Base-by-base conservation (phyloP, 2,888 invertebrate genomes). In the Scaptomyza cyrtandrae region DNA sequence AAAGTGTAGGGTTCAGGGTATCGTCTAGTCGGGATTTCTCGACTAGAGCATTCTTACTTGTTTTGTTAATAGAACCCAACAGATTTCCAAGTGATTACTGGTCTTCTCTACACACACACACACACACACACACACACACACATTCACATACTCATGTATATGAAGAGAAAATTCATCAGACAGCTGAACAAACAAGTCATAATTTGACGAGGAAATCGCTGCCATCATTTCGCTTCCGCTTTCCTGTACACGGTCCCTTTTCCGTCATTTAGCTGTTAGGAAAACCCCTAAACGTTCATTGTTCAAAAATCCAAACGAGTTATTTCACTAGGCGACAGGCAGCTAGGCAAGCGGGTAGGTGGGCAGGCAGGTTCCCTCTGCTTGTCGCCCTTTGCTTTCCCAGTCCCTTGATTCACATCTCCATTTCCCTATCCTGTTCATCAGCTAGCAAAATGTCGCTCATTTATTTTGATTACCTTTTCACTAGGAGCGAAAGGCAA, bases 391-490 rank as follows among this genome's bases (percentile, higher is more conserved):
- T 6, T 29, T 31, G 10, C 4, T 13, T 5, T 10, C 16, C 1
- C 41, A 10, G 19, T 35, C 5, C 35, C 13, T 49, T 46, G 52
- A 52, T 43, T 58, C 70, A 55, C 75, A 49, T 56, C 52, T 53
- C 44, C 75, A 63, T 74, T 70, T 63, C 50, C 67, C 84, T 83
- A 72, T 67, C 64, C 77, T 69, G 64, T 75, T 75, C 80, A 85
- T 85, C 80, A 78, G 73, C 71, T 71, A 53, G 60, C 75, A 78
- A 84, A 83, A 78, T 81, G 82, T 85, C 82, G 82, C 87, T 87
- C 87, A 86, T 83, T 83, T 83, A 86, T 83, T 83, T 83, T 83
- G 87, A 83, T 87, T 83, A 83, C 83, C 83, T 85, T 86, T 79
- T 76, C 74, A 57, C 62, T 62, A 39, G n/a, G 9, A 6, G 16